A percentile compares a stretch with the other conserved stretches of the same genome.
Conservation (phyloP, 2,797 vertebrate species). For the Bucorvus abyssinicus region DNA sequence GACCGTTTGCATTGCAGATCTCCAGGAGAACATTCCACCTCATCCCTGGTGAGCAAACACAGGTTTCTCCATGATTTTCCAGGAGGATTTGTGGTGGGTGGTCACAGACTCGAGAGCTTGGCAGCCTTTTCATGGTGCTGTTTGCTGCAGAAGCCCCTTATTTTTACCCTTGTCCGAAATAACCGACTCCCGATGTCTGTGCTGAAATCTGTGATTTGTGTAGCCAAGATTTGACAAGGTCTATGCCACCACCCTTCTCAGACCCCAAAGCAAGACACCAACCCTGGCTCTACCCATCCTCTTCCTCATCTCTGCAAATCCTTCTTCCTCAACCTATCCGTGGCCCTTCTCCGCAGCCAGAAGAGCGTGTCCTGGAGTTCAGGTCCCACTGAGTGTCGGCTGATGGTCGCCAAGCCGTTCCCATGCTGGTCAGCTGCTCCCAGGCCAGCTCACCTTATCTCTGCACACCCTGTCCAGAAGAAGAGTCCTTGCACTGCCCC, state of each 20-base stretch:
- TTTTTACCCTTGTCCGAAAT: background rate
- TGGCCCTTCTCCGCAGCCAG: background rate
- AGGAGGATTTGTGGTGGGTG: background rate
- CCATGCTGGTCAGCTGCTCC: background rate
- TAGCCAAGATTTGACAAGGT: background rate
- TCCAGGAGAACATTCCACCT: background rate
- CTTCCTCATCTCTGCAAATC: background rate
- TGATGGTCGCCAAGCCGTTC: background rate
- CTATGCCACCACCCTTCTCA: background rate
- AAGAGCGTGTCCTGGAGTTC: background rate
- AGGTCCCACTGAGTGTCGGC: background rate
- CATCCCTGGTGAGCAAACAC: rapidly evolving
- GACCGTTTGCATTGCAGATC: background rate
- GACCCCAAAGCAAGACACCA: background rate
- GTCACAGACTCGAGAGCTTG: background rate
- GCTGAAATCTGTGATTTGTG: background rate
- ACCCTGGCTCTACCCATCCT: background rate
- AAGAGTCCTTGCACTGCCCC: background rate
- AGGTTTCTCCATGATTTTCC: background rate
- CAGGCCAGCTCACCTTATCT: background rate
- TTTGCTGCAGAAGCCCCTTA: background rate
- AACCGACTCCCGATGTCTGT: background rate
- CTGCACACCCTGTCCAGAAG: background rate
- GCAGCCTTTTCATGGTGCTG: background rate
- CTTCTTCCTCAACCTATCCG: background rate